phyloP scores from a whole-genome alignment of 2,888 invertebrate genomes.

The Cosmia trapezina region DNA sequence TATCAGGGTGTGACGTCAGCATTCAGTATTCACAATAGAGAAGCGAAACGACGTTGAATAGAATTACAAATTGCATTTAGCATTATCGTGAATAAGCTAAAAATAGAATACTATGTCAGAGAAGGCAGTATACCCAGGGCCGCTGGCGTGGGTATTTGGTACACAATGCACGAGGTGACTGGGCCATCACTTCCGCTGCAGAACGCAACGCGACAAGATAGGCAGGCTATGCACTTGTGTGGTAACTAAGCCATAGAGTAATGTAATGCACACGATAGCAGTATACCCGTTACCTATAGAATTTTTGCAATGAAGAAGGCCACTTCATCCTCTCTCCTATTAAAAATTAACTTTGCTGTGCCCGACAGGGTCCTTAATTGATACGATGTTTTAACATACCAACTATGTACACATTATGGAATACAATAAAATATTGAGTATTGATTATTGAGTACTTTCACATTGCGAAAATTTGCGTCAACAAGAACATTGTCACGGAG shows the following conservation, averaged over 20 bases:
- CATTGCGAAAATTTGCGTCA: too few relatives aligned
- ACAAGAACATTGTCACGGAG: too few relatives aligned
- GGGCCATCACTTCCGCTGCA: constrained; percentile 83
- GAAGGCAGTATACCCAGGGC: constrained; percentile 49
- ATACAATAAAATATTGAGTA: too few relatives aligned
- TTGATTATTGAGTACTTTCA: too few relatives aligned
- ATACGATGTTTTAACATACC: too few relatives aligned
- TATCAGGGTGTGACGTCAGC: constrained; percentile 55
- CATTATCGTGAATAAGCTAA: constrained; percentile 67
- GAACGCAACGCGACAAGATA: constrained; percentile 46
- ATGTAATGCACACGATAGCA: constrained; percentile 2
- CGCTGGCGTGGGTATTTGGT: constrained; percentile 64
- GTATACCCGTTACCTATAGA: constrained; percentile 35
- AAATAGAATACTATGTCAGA: constrained; percentile 67
- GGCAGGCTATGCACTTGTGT: constrained; percentile 44
- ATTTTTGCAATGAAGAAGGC: constrained; percentile 27
- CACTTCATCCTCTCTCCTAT: too few relatives aligned
- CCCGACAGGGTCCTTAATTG: too few relatives aligned
- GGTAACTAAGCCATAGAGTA: constrained; percentile 28
- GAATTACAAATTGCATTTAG: constrained; percentile 65
- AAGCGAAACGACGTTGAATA: constrained; percentile 51
- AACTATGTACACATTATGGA: too few relatives aligned
- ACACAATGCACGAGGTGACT: constrained; percentile 83
- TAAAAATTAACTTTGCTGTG: too few relatives aligned
- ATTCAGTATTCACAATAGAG: constrained; percentile 53